Conservation (phyloP, 1,140 invertebrate genomes). For the Drosophila elegans region DNA sequence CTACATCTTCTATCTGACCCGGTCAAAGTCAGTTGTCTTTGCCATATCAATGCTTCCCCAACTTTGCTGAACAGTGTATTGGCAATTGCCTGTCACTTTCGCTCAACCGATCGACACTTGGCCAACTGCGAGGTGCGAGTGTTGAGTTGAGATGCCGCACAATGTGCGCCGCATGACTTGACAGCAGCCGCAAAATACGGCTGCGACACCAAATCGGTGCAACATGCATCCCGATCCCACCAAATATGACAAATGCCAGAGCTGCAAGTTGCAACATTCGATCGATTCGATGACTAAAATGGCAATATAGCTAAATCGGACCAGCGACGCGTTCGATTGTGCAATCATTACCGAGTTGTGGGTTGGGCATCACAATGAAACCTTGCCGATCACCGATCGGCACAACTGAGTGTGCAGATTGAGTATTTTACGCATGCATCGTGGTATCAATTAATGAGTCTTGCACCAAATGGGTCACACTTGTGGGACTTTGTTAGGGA, state of each 20-base stretch:
- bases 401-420: slow-evolving; percentile 42
- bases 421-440: slow-evolving; percentile 29
- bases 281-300: slow-evolving; percentile 63
- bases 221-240: slow-evolving; percentile 66
- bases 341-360: slow-evolving; percentile 51
- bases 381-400: slow-evolving; percentile 31
- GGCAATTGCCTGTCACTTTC: slow-evolving; percentile 70
- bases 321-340: slow-evolving; percentile 51
- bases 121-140: slow-evolving; percentile 38
- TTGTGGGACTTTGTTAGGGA: slow-evolving; percentile 38
- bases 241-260: slow-evolving; percentile 81
- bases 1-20: too few relatives aligned
- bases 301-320: slow-evolving; percentile 58
- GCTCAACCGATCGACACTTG: slow-evolving; percentile 51
- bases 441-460: slow-evolving; percentile 32
- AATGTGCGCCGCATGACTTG: slow-evolving; percentile 57
- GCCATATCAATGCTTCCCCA: not conserved
- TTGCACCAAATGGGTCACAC: slow-evolving; percentile 47
- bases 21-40: slow-evolving; percentile 1
- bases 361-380: slow-evolving; percentile 38
- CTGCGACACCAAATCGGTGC: slow-evolving; percentile 61
- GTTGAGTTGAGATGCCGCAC: slow-evolving; percentile 59
- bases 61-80: slow-evolving; percentile 54
- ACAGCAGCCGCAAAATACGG: slow-evolving; percentile 53
- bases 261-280: slow-evolving; percentile 66